Percentiles rank a stretch among this genome's conserved stretches.
Evolutionary conservation across 2,113 vertebrate species (phyloP).

Genomic region (Ciconia maguari): DNA sequence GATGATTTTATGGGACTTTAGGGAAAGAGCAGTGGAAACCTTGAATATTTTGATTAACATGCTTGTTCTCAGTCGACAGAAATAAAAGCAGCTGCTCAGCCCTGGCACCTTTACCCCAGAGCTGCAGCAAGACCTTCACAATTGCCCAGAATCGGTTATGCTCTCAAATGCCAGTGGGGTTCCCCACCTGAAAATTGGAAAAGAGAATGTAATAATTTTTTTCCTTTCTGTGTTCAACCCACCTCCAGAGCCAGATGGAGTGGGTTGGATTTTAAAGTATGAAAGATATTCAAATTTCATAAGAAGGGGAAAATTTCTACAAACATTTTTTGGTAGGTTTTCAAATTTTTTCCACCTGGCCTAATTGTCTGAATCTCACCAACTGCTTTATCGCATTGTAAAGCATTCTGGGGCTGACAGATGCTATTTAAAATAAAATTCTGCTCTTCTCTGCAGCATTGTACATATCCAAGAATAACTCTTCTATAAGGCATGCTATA

Average conservation of each 20-base stretch:
- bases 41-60: neutral
- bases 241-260: conserved; percentile 5
- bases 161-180: neutral
- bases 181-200: neutral
- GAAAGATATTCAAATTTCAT: neutral
- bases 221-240: neutral
- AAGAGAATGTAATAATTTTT: neutral
- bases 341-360: conserved; percentile 6
- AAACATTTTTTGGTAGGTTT: neutral
- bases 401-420: conserved; percentile 9
- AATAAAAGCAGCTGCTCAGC: neutral
- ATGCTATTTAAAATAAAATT: conserved; percentile 40
- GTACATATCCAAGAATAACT: conserved; percentile 28
- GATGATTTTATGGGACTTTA: neutral
- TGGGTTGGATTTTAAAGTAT: neutral
- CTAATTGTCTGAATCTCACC: conserved; percentile 20
- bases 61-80: neutral
- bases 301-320: neutral
- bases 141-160: neutral
- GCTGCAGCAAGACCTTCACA: neutral
- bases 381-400: conserved; percentile 9
- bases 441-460: conserved; percentile 23
- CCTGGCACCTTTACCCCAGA: neutral
- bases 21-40: neutral
- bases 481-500: neutral